Conservation (phyloP, 2,113 vertebrate species). For the Centrocercus urophasianus region DNA sequence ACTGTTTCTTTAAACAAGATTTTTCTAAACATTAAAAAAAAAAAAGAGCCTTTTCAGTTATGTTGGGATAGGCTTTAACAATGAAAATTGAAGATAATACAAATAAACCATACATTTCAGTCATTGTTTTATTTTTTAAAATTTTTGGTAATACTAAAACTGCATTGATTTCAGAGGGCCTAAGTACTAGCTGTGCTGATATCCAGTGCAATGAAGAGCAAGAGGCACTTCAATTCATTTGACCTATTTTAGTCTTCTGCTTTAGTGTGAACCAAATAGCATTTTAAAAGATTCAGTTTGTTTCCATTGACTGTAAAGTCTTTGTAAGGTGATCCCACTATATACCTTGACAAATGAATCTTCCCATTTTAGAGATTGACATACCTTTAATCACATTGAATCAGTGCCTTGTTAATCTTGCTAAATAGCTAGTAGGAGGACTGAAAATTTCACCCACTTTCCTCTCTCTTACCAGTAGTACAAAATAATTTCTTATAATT, state of each 20-base stretch:
- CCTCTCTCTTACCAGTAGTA: neutral
- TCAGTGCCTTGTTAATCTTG: neutral
- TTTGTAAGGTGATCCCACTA: neutral
- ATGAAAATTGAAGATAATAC: neutral
- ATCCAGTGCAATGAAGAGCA: neutral
- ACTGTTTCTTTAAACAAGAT: neutral
- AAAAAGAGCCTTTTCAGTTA: neutral
- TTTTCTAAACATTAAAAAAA: neutral
- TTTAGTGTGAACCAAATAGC: neutral
- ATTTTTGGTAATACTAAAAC: neutral
- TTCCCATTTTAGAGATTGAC: neutral
- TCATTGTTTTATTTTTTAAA: neutral
- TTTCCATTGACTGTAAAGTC: neutral
- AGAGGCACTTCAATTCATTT: neutral
- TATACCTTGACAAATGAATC: neutral
- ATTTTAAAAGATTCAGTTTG: neutral
- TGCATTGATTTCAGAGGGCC: neutral
- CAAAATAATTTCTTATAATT: neutral
- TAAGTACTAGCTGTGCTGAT: neutral
- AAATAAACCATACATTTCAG: neutral
- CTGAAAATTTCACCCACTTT: neutral
- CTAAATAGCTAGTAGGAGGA: neutral
- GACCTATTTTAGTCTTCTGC: neutral
- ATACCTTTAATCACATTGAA: neutral
- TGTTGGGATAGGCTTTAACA: neutral